Evolutionary conservation across 2,888 invertebrate genomes (phyloP).

Genomic region (Autographa gamma): DNA sequence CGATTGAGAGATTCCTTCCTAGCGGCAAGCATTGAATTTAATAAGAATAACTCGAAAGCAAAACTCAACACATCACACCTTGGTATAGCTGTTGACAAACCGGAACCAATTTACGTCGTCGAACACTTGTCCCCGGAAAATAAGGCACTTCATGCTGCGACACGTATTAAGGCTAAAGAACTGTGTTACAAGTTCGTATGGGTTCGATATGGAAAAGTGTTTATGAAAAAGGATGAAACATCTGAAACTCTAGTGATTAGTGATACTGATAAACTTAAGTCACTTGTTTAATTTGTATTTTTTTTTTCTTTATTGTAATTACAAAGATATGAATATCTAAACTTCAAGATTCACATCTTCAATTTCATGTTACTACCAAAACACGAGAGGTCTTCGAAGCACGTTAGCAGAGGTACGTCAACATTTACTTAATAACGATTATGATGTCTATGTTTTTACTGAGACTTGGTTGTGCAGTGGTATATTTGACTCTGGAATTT

Average conservation of each 20-base stretch:
- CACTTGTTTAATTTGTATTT: too few species aligned
- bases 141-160: too few species aligned
- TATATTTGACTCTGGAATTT: too few species aligned
- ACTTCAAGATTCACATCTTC: neutral
- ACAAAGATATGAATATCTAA: slow-evolving; percentile 2
- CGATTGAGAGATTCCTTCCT: slow-evolving; percentile 9
- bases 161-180: too few species aligned
- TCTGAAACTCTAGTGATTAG: too few species aligned
- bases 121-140: slow-evolving; percentile 5
- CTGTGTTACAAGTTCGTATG: slow-evolving; percentile 9
- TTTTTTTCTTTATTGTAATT: neutral
- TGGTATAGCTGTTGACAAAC: slow-evolving; percentile 12
- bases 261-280: too few species aligned
- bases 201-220: slow-evolving; percentile 9
- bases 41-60: neutral
- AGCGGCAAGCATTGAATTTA: neutral
- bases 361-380: slow-evolving; percentile 10
- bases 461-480: too few species aligned
- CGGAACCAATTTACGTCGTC: slow-evolving; percentile 9
- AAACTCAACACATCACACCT: slow-evolving; percentile 3
- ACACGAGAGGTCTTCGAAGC: slow-evolving; percentile 8
- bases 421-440: too few species aligned
- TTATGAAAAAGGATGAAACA: neutral
- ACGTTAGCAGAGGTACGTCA: neutral
- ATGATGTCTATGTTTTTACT: too few species aligned